Conservation (phyloP, 2,113 vertebrate genomes). For the Chionis minor region DNA sequence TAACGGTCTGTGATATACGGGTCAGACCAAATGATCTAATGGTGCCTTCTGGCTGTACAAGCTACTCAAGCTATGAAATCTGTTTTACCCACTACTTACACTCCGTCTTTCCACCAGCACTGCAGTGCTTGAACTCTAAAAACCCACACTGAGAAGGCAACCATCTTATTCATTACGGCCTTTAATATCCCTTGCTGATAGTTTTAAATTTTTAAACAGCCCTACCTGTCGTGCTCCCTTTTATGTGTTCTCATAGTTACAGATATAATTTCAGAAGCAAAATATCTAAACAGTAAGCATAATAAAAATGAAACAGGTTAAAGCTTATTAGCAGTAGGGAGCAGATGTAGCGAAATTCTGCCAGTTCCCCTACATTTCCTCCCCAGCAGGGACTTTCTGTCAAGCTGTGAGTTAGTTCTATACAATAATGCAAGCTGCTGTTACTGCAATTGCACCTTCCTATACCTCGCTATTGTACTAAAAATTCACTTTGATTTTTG, state of each 20-base stretch:
- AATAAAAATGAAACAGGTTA: constrained; percentile 92
- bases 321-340: constrained; percentile 89
- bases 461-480: constrained; percentile 57
- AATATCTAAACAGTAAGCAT: constrained; percentile 91
- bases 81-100: not conserved
- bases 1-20: constrained; percentile 52
- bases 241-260: constrained; percentile 72
- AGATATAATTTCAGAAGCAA: constrained; percentile 83
- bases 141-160: constrained; percentile 57
- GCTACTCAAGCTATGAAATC: constrained; percentile 19
- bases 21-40: constrained; percentile 45
- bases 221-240: constrained; percentile 61
- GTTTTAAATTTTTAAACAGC: constrained; percentile 78
- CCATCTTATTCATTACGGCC: constrained; percentile 58
- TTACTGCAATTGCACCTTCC: constrained; percentile 74
- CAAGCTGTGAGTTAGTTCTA: constrained; percentile 80
- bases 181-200: constrained; percentile 72
- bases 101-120: constrained; percentile 3
- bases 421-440: constrained; percentile 78
- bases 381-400: constrained; percentile 87
- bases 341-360: constrained; percentile 89
- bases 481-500: constrained; percentile 79
- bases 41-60: constrained; percentile 51
- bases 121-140: constrained; percentile 46
- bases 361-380: constrained; percentile 94